phyloP scores from a whole-genome alignment of 2,113 vertebrate species.

The Emydocephalus ijimae region DNA sequence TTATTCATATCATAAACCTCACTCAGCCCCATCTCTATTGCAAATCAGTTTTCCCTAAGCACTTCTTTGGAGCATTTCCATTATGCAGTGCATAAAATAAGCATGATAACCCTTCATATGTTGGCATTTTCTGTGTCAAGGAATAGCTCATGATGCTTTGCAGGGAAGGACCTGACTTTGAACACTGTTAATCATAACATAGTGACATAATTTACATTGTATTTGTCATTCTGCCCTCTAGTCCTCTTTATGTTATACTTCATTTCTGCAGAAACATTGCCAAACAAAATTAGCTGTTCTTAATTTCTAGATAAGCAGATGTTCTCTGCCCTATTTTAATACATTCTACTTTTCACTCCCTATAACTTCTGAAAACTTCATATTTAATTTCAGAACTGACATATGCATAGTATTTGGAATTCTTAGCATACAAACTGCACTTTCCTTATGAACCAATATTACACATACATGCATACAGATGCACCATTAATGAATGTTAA shows the following conservation, averaged over 20 bases:
- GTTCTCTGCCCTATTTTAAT: background rate
- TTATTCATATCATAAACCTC: background rate
- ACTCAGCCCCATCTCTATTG: background rate
- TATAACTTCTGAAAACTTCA: background rate
- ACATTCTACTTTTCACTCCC: background rate
- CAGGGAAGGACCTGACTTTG: background rate
- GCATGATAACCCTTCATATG: background rate
- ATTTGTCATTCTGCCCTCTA: background rate
- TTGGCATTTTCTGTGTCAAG: background rate
- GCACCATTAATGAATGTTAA: too few species aligned
- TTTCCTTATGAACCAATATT: background rate
- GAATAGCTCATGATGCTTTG: background rate
- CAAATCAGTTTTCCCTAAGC: constrained; percentile 7
- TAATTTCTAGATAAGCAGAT: background rate
- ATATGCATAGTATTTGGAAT: background rate
- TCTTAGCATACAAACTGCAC: background rate
- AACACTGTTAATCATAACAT: background rate
- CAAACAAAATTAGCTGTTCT: background rate
- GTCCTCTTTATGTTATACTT: background rate
- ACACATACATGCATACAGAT: background rate
- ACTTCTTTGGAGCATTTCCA: background rate
- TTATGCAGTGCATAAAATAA: background rate
- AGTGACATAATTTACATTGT: background rate
- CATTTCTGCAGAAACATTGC: background rate
- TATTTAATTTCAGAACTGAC: background rate